Evolutionary conservation across 2,888 invertebrate genomes (phyloP), one percentile per base, ranked within the genome.

Genomic region (Anthophora plumipes): DNA sequence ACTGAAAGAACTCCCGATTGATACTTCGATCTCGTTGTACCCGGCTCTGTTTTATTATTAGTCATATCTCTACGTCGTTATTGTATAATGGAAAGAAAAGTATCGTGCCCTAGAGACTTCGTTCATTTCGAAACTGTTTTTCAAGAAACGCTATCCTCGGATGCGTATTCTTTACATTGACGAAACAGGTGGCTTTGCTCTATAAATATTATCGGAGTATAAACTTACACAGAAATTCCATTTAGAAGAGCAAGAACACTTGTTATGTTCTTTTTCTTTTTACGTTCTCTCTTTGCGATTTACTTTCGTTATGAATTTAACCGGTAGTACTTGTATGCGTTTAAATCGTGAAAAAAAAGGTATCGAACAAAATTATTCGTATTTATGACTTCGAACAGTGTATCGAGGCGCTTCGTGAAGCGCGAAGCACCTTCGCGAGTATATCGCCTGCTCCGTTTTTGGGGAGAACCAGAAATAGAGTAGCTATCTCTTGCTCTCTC

Each of bases 401-500:
- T 63, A 76, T 64, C 68, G 68, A 20, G 63, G 50, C 22, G 77
- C 17, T 43, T 68, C 70, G 59, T 46, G 70, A 76, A 79, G 73
- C 77, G 43, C 76, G 73, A 71, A 72, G 71, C 68, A 87, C 75
- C 80, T 87, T 85, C 78, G 78, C 75, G 80, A 70, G 76, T 77
- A 50, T 66, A 68, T 66, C 77, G 72, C 22, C 85, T 85, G 80
- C 64, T 82, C 79, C 79, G 82, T 84, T 91, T 92, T 91, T 85
- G 88, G 83, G 85, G 87, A 89, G 91, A 92, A 92, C n/a, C 92
- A 90, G 89, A 93, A 93, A 92, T 93, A 93, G 92, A 92, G 83
- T 78, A 80, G 84, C 72, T 77, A 60, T 76, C 74, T 68, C 37
- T 80, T 64, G 54, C 75, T 75, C 83, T 73, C 59, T 57, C 80